Evolutionary conservation across 2,888 invertebrate species (phyloP).

Genomic region (Pterostichus niger): DNA sequence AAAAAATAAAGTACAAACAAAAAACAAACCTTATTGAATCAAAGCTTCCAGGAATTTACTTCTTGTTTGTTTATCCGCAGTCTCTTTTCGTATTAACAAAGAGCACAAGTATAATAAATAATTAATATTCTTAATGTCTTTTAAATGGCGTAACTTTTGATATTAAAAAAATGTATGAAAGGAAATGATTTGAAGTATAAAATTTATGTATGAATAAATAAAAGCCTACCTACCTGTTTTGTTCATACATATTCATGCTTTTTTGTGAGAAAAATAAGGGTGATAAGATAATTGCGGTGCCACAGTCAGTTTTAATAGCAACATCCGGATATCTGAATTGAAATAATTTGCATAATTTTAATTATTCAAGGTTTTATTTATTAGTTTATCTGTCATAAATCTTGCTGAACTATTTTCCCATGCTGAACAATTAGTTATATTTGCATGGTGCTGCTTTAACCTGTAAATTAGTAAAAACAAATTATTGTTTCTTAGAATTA

Average conservation of each 20-base stretch:
- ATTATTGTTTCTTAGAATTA: too few species aligned
- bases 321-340: conserved; percentile 37
- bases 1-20: too few species aligned
- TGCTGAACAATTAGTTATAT: background rate
- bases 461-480: too few species aligned
- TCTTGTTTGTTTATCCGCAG: too few species aligned
- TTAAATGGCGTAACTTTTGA: too few species aligned
- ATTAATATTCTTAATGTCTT: too few species aligned
- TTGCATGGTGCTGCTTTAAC: too few species aligned
- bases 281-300: conserved; percentile 26
- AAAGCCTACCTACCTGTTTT: conserved; percentile 25
- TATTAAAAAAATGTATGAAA: background rate
- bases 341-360: conserved; percentile 50
- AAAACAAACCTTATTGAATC: too few species aligned
- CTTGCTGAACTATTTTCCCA: conserved; percentile 24
- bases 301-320: conserved; percentile 4
- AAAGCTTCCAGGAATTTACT: too few species aligned
- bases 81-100: too few species aligned
- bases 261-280: conserved; percentile 12
- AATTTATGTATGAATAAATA: conserved; percentile 47
- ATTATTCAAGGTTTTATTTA: conserved; percentile 40
- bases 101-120: too few species aligned
- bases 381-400: conserved; percentile 24
- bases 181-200: conserved; percentile 9
- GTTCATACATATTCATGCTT: conserved; percentile 27